Evolutionary conservation across 2,797 vertebrate genomes (phyloP), one percentile per base, ranked within the genome.

Genomic region (Cossypha caffra): DNA sequence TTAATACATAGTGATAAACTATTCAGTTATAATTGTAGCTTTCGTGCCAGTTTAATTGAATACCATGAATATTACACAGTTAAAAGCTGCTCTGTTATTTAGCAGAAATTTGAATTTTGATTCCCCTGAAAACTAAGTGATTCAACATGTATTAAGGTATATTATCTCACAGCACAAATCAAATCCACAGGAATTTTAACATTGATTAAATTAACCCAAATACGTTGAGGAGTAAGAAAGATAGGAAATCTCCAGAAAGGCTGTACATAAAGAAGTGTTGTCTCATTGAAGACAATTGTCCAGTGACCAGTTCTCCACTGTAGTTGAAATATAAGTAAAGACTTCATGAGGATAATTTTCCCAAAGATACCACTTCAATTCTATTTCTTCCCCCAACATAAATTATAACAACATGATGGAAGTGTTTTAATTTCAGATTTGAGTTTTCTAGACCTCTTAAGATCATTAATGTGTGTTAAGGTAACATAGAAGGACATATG

Each of bases 1-100:
- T 95, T 96, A 96, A 96, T 94, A 92, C 85, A 91, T 62, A 95
- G 91, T 87, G 95, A 96, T 95, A 97, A 95, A 92, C 77, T 71
- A 82, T 91, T 87, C 93, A 90, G 77, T 95, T 96, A 84, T 96
- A 97, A 97, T 95, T 95, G 95, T 10, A 92, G 89, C 78, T 96
- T 94, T 96, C 28, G 0, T 57, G 71, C 42, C 85, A 93, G 85
- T 91, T 96, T 93, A 93, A 95, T 67, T 87, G 64, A 96, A 85
- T 64, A n/a, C 68, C 88, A 52, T 76, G 62, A 96, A 92, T 79
- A 95, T 71, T 55, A 82, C 59, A 48, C 73, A 85, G 63, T 90
- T 95, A 72, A 93, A 97, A 78, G 35, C 33, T 47, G 38, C 78
- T 96, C 78, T 96, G 89, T 91, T 92, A 91, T 94, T 95, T 82